These are phyloP conservation scores for Calameuta filiformis DNA, from an alignment of 2,888 invertebrate genomes.

Conservation along the genomic window DNA sequence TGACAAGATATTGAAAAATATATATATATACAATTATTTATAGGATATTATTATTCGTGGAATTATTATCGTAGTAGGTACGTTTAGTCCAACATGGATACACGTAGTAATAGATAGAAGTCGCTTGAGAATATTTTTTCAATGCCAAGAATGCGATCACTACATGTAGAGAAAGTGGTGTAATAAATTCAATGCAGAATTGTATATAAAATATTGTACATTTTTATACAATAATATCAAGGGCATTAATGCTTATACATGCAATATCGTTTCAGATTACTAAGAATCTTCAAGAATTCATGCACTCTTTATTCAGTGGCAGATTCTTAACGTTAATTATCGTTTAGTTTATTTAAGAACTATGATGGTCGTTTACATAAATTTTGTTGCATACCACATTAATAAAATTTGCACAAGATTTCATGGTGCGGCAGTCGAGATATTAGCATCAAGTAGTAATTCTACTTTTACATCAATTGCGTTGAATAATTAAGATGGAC, in stretches of 20 bases:
- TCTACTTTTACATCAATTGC: neutral
- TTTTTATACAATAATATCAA: conserved; percentile 4
- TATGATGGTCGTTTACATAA: neutral
- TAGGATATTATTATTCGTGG: conserved; percentile 12
- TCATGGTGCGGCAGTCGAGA: too few species aligned
- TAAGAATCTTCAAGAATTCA: neutral
- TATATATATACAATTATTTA: conserved; percentile 12
- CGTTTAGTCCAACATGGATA: neutral
- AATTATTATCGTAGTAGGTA: neutral
- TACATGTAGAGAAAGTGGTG: conserved; percentile 31
- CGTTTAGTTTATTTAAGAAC: neutral
- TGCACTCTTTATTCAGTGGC: neutral
- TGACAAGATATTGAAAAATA: conserved; percentile 13
- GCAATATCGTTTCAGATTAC: neutral
- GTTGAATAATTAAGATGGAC: neutral
- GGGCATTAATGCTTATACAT: neutral
- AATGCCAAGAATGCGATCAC: conserved; percentile 39
- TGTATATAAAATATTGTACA: conserved; percentile 14
- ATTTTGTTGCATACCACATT: neutral
- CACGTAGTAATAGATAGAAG: conserved; percentile 17
- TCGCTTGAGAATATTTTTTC: conserved; percentile 45
- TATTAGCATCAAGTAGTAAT: neutral
- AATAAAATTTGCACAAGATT: neutral
- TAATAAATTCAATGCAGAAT: conserved; percentile 42
- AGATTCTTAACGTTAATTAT: neutral